Percentiles rank a stretch among this genome's conserved stretches.
Conservation (phyloP, 2,888 invertebrate genomes). For the Calameuta filiformis region DNA sequence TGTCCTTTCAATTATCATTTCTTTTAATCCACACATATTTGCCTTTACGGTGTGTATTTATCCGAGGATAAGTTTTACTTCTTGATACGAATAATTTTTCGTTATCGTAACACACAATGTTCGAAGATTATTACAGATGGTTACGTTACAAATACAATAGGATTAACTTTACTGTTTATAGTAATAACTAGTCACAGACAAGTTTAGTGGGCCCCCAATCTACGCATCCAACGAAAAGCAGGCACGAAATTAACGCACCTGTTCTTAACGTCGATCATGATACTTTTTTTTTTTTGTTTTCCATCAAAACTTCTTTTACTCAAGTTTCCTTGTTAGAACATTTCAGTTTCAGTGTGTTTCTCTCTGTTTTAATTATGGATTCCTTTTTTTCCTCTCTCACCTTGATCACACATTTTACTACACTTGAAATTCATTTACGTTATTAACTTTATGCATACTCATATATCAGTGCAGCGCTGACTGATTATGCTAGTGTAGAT, state of each 20-base stretch:
- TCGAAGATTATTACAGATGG: conserved; percentile 36
- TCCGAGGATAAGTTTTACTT: background rate
- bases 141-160: conserved; percentile 38
- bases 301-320: conserved; percentile 17
- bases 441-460: conserved; percentile 24
- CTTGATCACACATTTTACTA: conserved; percentile 15
- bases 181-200: conserved; percentile 43
- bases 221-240: conserved; percentile 54
- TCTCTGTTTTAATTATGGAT: conserved; percentile 8
- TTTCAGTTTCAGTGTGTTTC: conserved; percentile 7
- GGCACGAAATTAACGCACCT: conserved; percentile 28
- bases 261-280: conserved; percentile 32
- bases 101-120: conserved; percentile 35
- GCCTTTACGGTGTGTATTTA: background rate
- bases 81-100: conserved; percentile 10
- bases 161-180: conserved; percentile 34
- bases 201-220: conserved; percentile 56
- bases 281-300: conserved; percentile 32
- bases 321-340: background rate
- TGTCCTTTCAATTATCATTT: background rate
- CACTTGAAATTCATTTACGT: conserved; percentile 27
- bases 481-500: conserved; percentile 37
- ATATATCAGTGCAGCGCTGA: conserved; percentile 47
- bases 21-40: background rate
- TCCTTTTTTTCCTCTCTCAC: conserved; percentile 15